phyloP scores from a whole-genome alignment of 2,888 invertebrate genomes.

The Leptothorax acervorum region DNA sequence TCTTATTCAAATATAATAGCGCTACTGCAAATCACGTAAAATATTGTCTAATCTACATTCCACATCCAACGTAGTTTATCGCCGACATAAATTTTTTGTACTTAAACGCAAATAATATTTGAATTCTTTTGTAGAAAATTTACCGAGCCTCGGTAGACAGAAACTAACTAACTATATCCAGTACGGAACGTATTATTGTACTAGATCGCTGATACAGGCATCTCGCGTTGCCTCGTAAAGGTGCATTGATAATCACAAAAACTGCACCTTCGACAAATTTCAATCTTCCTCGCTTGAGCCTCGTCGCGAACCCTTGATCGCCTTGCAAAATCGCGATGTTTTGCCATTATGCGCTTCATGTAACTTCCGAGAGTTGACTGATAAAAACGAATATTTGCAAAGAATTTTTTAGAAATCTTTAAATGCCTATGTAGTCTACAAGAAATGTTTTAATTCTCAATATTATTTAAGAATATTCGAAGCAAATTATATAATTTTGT shows the following conservation, averaged over 20 bases:
- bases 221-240: slow-evolving; percentile 1
- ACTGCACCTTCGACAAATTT: slow-evolving; percentile 34
- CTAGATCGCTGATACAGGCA: slow-evolving; percentile 9
- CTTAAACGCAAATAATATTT: neutral
- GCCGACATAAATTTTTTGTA: neutral
- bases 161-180: neutral
- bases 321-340: neutral
- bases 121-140: slow-evolving; percentile 6
- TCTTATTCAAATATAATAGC: slow-evolving; percentile 36
- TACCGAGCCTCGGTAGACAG: too few species aligned
- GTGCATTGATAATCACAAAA: slow-evolving; percentile 29
- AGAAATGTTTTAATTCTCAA: neutral
- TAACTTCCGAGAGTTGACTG: neutral
- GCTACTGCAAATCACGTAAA: slow-evolving; percentile 15
- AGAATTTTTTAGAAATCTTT: neutral
- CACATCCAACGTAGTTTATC: neutral
- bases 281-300: neutral
- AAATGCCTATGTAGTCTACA: neutral
- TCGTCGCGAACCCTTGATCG: neutral
- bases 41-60: slow-evolving; percentile 4
- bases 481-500: neutral
- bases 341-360: neutral
- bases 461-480: neutral
- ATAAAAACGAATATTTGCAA: neutral
- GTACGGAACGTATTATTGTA: neutral